phyloP scores from a whole-genome alignment of 1,140 invertebrate genomes.

The Achroia grisella region DNA sequence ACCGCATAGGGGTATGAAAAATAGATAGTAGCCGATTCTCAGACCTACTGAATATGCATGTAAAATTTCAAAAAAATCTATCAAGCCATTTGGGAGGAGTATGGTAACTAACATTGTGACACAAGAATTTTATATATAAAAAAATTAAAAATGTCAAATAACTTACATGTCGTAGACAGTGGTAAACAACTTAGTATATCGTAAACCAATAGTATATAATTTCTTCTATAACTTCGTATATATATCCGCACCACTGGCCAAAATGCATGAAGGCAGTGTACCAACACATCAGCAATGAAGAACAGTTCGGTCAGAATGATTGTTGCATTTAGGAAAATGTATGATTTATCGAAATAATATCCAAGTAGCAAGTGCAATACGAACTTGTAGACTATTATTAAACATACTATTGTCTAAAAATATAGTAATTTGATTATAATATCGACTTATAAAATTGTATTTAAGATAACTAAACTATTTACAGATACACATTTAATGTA shows the following conservation, averaged over 20 bases:
- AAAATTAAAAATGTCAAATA: too few relatives aligned
- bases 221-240: slow-evolving; percentile 41
- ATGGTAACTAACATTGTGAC: too few relatives aligned
- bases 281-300: slow-evolving; percentile 34
- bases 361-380: slow-evolving; percentile 31
- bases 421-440: too few relatives aligned
- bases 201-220: slow-evolving; percentile 24
- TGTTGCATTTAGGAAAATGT: slow-evolving; percentile 16
- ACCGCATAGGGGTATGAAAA: too few relatives aligned
- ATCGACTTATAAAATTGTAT: too few relatives aligned
- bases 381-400: slow-evolving; percentile 36
- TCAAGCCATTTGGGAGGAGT: too few relatives aligned
- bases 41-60: too few relatives aligned
- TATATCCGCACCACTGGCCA: slow-evolving; percentile 44
- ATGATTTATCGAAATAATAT: slow-evolving; percentile 27
- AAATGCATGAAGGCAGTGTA: slow-evolving; percentile 38
- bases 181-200: slow-evolving; percentile 40
- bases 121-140: too few relatives aligned
- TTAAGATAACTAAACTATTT: too few relatives aligned
- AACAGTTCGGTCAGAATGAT: slow-evolving; percentile 28
- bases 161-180: slow-evolving; percentile 37
- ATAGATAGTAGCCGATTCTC: too few relatives aligned
- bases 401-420: slow-evolving; percentile 29
- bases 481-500: too few relatives aligned
- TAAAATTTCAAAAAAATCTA: too few relatives aligned